Percentiles rank a stretch among this genome's conserved stretches.
Conservation (phyloP, 2,888 invertebrate species). For the Beris morrisii region DNA sequence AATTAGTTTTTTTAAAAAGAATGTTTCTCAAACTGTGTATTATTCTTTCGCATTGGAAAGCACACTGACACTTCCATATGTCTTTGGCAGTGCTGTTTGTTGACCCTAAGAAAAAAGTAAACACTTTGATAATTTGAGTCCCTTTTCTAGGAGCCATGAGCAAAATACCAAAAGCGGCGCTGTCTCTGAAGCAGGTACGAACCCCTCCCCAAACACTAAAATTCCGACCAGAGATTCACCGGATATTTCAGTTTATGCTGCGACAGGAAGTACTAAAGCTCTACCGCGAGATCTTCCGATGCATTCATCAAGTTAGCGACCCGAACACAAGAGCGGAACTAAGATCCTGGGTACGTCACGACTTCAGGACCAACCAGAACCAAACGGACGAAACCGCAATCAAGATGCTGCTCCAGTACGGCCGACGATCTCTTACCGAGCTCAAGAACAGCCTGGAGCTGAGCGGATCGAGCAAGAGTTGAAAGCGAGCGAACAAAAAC, state of each 20-base stretch:
- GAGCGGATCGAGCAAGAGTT: conserved; percentile 51
- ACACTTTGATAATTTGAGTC: conserved; percentile 1
- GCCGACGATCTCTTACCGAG: conserved; percentile 69
- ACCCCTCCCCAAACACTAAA: not conserved
- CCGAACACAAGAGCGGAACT: conserved; percentile 65
- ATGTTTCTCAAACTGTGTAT: too few relatives aligned
- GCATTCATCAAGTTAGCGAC: conserved; percentile 68
- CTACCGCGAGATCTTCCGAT: conserved; percentile 72
- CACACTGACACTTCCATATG: not conserved
- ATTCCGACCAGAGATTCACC: not conserved
- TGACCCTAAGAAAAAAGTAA: not conserved
- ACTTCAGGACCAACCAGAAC: conserved; percentile 72
- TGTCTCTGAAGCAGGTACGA: conserved; percentile 66
- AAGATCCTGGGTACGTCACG: conserved; percentile 71
- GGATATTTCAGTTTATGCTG: conserved; percentile 70
- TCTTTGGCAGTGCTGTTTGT: not conserved
- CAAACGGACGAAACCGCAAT: conserved; percentile 73
- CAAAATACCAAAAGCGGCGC: conserved; percentile 58
- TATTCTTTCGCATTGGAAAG: not conserved
- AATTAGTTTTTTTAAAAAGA: too few relatives aligned
- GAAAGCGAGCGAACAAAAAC: conserved; percentile 34
- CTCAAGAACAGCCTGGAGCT: conserved; percentile 66
- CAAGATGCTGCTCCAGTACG: conserved; percentile 71
- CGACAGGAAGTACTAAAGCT: conserved; percentile 76
- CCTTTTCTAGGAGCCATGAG: conserved; percentile 39